phyloP scores from a whole-genome alignment of 2,888 invertebrate genomes.

The Eupithecia abbreviata region DNA sequence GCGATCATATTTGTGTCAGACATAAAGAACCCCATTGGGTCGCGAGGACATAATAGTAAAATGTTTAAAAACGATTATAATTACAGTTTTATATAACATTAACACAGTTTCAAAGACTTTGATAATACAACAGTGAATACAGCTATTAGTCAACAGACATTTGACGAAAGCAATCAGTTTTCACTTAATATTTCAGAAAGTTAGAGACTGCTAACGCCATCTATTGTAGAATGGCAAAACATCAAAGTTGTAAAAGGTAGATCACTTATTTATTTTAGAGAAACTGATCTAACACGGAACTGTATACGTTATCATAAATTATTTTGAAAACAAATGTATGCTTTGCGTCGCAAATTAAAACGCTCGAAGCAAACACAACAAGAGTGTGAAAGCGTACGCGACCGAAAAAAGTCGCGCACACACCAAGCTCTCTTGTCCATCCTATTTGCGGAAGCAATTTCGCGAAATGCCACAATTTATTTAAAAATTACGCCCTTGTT shows the following conservation, averaged over 20 bases:
- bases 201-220: slow-evolving; percentile 52
- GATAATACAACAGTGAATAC: not conserved
- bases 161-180: not conserved
- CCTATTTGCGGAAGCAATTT: slow-evolving; percentile 83
- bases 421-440: slow-evolving; percentile 74
- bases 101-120: not conserved
- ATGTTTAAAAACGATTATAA: not conserved
- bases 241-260: not conserved
- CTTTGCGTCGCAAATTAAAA: slow-evolving; percentile 24
- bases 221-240: slow-evolving; percentile 41
- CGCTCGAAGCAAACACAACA: slow-evolving; percentile 29
- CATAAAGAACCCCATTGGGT: not conserved
- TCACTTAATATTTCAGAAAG: not conserved
- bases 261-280: not conserved
- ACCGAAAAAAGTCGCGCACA: slow-evolving; percentile 75
- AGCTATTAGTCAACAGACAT: not conserved
- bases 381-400: slow-evolving; percentile 59
- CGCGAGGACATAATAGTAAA: not conserved
- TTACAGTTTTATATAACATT: not conserved
- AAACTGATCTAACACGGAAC: slow-evolving; percentile 2
- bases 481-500: slow-evolving; percentile 85
- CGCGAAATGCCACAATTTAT: slow-evolving; percentile 84
- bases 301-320: slow-evolving; percentile 8
- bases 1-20: not conserved
- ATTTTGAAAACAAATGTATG: slow-evolving; percentile 17